phyloP scores from a whole-genome alignment of 2,888 invertebrate genomes.

The Melieria picta region DNA sequence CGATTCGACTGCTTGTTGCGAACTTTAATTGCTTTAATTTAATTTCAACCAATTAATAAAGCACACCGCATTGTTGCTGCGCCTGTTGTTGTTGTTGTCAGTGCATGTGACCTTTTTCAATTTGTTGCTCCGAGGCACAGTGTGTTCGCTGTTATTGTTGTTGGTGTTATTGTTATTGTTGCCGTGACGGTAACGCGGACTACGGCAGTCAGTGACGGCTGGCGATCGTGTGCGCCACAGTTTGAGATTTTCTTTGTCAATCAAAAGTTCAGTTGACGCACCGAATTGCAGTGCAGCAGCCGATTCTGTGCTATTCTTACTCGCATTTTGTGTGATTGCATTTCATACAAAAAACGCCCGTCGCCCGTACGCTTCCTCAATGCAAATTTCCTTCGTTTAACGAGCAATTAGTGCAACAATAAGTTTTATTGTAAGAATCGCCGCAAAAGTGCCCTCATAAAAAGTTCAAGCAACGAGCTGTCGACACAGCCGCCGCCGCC shows the following conservation, averaged over 20 bases:
- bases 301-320: neutral
- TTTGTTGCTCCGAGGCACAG: constrained; percentile 17
- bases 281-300: neutral
- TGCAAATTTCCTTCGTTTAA: constrained; percentile 15
- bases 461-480: too few relatives aligned
- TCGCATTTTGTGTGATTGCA: constrained; percentile 8
- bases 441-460: too few relatives aligned
- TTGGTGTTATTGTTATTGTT: constrained; percentile 5
- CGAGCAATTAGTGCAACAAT: neutral
- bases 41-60: constrained; percentile 58
- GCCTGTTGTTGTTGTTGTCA: constrained; percentile 20
- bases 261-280: constrained; percentile 4
- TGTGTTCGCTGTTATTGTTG: constrained; percentile 7
- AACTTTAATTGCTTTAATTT: constrained; percentile 42
- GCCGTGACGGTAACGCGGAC: neutral
- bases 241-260: constrained; percentile 25
- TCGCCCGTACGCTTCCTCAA: constrained; percentile 13
- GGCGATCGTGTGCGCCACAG: neutral
- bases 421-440: too few relatives aligned
- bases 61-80: constrained; percentile 7
- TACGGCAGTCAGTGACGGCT: neutral
- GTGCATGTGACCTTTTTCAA: constrained; percentile 29
- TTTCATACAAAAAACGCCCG: neutral
- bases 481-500: too few relatives aligned
- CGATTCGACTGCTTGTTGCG: neutral